These are phyloP conservation scores for Spheniscus humboldti DNA, from an alignment of 2,797 vertebrate species.

Conservation along the genomic window DNA sequence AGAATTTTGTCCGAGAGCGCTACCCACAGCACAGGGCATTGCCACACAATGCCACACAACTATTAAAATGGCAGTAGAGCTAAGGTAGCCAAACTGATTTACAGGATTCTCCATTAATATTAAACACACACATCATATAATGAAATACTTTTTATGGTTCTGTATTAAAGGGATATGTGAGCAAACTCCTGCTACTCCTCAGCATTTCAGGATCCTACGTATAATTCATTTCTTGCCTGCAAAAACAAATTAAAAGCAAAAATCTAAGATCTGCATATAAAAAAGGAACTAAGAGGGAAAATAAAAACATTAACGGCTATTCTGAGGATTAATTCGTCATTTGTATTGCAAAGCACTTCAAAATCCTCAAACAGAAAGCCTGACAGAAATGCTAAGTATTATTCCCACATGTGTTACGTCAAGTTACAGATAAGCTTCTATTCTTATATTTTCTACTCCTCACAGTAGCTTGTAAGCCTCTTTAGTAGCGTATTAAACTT, in stretches of 20 bases:
- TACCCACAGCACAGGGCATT: accelerated
- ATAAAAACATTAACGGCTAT: background rate
- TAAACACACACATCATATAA: background rate
- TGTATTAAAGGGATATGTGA: background rate
- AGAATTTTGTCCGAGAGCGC: background rate
- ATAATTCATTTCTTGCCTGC: background rate
- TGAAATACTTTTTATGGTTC: background rate
- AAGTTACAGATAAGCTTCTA: conserved; percentile 48
- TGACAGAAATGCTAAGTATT: conserved; percentile 39
- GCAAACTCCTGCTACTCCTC: background rate
- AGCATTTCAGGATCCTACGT: background rate
- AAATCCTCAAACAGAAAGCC: conserved; percentile 3
- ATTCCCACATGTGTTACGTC: conserved; percentile 2
- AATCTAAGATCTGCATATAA: background rate
- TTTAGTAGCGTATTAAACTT: conserved; percentile 14
- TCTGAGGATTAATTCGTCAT: conserved; percentile 18
- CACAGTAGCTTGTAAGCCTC: conserved; percentile 6
- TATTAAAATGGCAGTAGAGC: background rate
- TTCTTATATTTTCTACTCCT: background rate
- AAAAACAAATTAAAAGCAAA: background rate
- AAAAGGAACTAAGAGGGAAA: background rate
- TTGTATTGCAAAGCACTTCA: conserved; percentile 23
- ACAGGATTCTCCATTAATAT: background rate
- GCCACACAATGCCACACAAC: background rate
- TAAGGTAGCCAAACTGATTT: background rate